A percentile compares a stretch with the other conserved stretches of the same genome.
phyloP scores from a whole-genome alignment of 2,797 vertebrate genomes.

The Sciurus carolinensis region DNA sequence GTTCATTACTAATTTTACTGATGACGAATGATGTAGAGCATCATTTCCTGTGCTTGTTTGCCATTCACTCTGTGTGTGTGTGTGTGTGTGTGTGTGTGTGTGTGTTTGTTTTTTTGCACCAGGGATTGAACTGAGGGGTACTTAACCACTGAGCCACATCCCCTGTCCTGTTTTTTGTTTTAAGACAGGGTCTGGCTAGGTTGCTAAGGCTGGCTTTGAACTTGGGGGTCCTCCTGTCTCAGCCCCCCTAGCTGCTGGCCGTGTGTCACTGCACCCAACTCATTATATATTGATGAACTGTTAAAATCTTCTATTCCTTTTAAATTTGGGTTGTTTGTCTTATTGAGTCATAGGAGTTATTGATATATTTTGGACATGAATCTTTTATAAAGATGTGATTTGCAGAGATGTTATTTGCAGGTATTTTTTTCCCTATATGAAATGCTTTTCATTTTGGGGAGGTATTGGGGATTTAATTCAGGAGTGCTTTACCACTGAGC shows the following conservation, averaged over 20 bases:
- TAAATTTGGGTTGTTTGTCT: neutral
- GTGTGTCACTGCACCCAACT: neutral
- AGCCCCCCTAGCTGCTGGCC: too few relatives aligned
- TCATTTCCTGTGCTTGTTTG: neutral
- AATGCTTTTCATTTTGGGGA: neutral
- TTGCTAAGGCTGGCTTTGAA: too few relatives aligned
- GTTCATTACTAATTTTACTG: slow-evolving; percentile 16
- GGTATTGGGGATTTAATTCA: too few relatives aligned
- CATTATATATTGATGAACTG: neutral
- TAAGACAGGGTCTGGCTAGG: too few relatives aligned
- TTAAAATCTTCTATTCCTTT: slow-evolving; percentile 17
- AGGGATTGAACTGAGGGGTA: too few relatives aligned
- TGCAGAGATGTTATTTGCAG: neutral
- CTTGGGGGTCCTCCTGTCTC: too few relatives aligned
- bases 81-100: too few relatives aligned
- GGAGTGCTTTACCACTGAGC: too few relatives aligned
- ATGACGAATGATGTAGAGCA: neutral
- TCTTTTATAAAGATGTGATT: neutral
- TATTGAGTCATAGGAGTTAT: neutral
- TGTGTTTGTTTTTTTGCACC: too few relatives aligned
- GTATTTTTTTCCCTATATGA: neutral
- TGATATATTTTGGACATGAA: neutral
- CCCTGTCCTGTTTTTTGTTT: too few relatives aligned
- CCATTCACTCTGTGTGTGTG: too few relatives aligned
- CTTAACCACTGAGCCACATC: too few relatives aligned